Base-by-base conservation (phyloP, 2,888 invertebrate genomes). In the Crematogaster levior region DNA sequence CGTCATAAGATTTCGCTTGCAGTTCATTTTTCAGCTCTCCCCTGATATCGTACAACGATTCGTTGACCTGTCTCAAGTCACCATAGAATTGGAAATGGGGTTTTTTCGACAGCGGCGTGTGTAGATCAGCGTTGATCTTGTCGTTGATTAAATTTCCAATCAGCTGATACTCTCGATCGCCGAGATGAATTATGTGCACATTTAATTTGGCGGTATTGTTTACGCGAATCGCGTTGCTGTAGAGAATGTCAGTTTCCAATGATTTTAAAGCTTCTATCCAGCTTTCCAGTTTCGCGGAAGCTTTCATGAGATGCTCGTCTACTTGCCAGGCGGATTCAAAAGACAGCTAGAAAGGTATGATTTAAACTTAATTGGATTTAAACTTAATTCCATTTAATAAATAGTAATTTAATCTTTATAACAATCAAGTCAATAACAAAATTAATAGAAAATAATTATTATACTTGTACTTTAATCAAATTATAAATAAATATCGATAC, bases 231-330 rank as follows among this genome's bases (percentile, higher is more conserved):
- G 85, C 81, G 70, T 92, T 94, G 48, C 86, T 88, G 58, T 92
- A 94, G 0, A 90, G 58, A 0, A 93, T 10, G 3, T 91, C 89
- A 0, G 89, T 89, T 74, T 94, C 91, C 37, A 95, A 34, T 43
- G 90, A 91, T 66, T 93, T 92, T 48, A 95, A 79, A 58, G 92
- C 88, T 51, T 92, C 91, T n/a, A 95, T 90, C 88, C 95, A 95
- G 4, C 95, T 95, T 40, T 91, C 90, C 4, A 95, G 53, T 1
- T 86, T 90, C 0, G 94, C 77, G 2, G 89, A 91, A 7, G 92
- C 91, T 86, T 92, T 93, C 0, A 92, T 82, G 30, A 89, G 91
- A 56, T 93, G 82, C 0, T 92, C 88, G 12, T 94, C 92, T 30
- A 92, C 84, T 37, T 93, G 90, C 95, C 95, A 95, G 1, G 86